Percentiles rank a stretch among this genome's conserved stretches.
phyloP scores from a whole-genome alignment of 1,140 invertebrate genomes.

The Diorhabda elongata region DNA sequence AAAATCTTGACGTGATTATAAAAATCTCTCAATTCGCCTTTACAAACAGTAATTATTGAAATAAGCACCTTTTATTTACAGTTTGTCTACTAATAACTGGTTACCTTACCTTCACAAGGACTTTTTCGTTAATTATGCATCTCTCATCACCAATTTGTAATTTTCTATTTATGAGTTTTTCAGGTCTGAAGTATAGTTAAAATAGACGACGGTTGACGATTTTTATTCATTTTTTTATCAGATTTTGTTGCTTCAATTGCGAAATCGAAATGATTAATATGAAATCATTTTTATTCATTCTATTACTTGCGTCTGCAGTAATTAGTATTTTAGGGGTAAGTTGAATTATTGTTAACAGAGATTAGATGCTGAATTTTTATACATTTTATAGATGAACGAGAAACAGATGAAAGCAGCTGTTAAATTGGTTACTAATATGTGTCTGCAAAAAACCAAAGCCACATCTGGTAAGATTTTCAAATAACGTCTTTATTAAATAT shows the following conservation, averaged over 20 bases:
- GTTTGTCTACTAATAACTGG: not conserved
- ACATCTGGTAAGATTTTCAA: slow-evolving; percentile 15
- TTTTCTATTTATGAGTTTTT: not conserved
- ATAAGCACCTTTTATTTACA: not conserved
- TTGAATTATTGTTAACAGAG: not conserved
- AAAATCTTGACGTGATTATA: not conserved
- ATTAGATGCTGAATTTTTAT: no score
- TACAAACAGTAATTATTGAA: not conserved
- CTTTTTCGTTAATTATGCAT: not conserved
- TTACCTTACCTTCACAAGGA: not conserved
- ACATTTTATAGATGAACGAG: slow-evolving; percentile 37
- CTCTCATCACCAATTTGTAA: not conserved
- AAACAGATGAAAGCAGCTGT: slow-evolving; percentile 41
- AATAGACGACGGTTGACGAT: not conserved
- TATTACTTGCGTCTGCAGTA: not conserved
- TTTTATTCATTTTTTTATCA: not conserved
- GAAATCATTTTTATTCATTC: not conserved
- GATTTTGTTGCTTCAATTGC: not conserved
- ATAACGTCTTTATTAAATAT: no score
- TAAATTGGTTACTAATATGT: slow-evolving; percentile 42
- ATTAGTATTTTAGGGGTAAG: not conserved
- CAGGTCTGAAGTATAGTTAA: not conserved
- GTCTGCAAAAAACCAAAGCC: slow-evolving; percentile 42
- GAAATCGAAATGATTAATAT: not conserved
- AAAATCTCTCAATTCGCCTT: not conserved